A percentile compares a stretch with the other conserved stretches of the same genome.
phyloP scores from a whole-genome alignment of 2,113 vertebrate genomes.

The Delphinapterus leucas region DNA sequence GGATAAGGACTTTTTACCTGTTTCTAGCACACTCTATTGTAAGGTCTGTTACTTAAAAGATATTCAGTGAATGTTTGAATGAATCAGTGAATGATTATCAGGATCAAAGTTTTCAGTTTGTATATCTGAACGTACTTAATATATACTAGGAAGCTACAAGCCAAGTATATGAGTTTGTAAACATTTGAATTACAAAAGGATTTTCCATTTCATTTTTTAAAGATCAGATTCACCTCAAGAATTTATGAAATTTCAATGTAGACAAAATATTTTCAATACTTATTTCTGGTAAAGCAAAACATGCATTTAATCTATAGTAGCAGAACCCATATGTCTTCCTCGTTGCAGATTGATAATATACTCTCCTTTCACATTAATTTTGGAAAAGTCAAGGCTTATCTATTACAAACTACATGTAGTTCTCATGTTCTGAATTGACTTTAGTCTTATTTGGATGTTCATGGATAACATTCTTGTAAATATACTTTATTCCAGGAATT shows the following conservation, averaged over 20 bases:
- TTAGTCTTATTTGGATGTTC: slow-evolving; percentile 33
- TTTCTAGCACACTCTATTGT: neutral
- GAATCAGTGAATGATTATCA: neutral
- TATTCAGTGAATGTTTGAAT: neutral
- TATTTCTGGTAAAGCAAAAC: neutral
- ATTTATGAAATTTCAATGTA: slow-evolving; percentile 33
- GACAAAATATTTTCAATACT: neutral
- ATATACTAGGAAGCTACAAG: neutral
- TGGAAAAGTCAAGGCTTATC: neutral
- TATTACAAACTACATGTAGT: neutral
- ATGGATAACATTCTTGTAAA: slow-evolving; percentile 39
- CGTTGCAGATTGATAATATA: slow-evolving; percentile 5
- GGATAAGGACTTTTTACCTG: neutral
- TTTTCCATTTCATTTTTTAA: slow-evolving; percentile 2
- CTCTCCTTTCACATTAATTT: neutral
- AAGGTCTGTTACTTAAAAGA: neutral
- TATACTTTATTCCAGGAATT: neutral
- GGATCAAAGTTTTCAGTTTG: slow-evolving; percentile 1
- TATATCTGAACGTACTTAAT: neutral
- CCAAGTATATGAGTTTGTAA: neutral
- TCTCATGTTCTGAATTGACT: slow-evolving; percentile 17
- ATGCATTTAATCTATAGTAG: neutral
- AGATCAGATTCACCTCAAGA: neutral
- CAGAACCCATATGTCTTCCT: neutral
- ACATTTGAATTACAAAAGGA: slow-evolving; percentile 26